Conservation (phyloP, 2,888 invertebrate species). For the Xestia rhomboidea region DNA sequence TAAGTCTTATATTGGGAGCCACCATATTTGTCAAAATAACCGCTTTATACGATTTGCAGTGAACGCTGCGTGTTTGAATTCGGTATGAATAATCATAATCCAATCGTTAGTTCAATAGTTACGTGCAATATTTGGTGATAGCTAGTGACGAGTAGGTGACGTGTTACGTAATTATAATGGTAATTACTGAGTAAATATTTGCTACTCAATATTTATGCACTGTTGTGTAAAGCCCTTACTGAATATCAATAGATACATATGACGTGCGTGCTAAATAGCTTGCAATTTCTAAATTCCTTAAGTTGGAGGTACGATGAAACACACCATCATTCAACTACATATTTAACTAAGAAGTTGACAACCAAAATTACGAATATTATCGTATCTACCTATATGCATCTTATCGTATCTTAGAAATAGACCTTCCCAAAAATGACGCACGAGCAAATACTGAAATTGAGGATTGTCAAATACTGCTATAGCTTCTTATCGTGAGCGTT, state of each 20-base stretch:
- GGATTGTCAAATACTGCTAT: not conserved
- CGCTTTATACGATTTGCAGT: conserved; percentile 38
- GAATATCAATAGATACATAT: conserved; percentile 24
- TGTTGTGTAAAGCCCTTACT: conserved; percentile 35
- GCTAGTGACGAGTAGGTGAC: conserved; percentile 30
- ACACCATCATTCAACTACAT: not conserved
- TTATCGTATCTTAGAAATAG: not conserved
- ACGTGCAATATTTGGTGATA: conserved; percentile 41
- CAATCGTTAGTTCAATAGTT: conserved; percentile 37
- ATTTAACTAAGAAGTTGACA: not conserved
- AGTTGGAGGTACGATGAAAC: not conserved
- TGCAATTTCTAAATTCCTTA: conserved; percentile 26
- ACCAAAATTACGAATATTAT: not conserved
- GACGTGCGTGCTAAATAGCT: not conserved
- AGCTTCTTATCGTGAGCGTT: not conserved
- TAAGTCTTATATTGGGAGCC: too few relatives aligned
- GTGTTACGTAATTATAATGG: conserved; percentile 42
- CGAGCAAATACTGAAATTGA: not conserved
- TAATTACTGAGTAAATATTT: conserved; percentile 36
- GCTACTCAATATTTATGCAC: conserved; percentile 40
- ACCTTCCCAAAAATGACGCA: not conserved
- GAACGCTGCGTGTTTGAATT: conserved; percentile 54
- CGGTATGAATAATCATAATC: conserved; percentile 53
- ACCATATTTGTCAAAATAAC: conserved; percentile 60
- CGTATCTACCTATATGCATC: not conserved